Base-by-base conservation (phyloP, 1,140 invertebrate species). In the Elymnias hypermnestra region DNA sequence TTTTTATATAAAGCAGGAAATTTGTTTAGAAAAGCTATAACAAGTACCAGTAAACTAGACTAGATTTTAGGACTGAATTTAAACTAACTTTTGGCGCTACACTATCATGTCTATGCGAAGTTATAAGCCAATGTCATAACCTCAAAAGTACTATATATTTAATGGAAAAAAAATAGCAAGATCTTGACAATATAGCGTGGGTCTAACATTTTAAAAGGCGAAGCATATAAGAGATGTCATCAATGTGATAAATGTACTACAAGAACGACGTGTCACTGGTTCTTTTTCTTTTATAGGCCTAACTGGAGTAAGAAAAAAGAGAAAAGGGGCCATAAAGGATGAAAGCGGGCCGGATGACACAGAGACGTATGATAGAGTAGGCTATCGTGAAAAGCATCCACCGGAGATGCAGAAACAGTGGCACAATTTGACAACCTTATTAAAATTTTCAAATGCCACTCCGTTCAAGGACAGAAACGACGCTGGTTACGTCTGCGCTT, bases 211-310 rank as follows among this genome's bases (percentile, higher is more conserved):
- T n/a, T n/a, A n/a, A n/a, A n/a, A n/a, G n/a, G n/a, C n/a, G n/a
- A n/a, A n/a, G n/a, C n/a, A n/a, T n/a, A n/a, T n/a, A n/a, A n/a
- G n/a, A n/a, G n/a, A n/a, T n/a, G n/a, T 2, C 14, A 2, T 29
- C 7, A 14, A 33, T 15, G 19, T 17, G 33, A 2, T 43, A 8
- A 41, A 10, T 43, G 21, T 18, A 14, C 10, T 37, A 35, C 21
- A 54, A n/a, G 53, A 71, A 70, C 53, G 63, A 57, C 70, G 53
- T 66, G 69, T 82, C 58, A 77, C 64, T 63, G 62, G 59, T 63
- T 78, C 51, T 81, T 79, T 81, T 83, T 84, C 76, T 84, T 84
- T 84, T 83, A 77, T 84, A 84, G 81, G 81, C 74, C 65, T 62
- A 40, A 70, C 57, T 41, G 66, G 71, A 64, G 66, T 66, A 45